These are phyloP conservation scores for Acleris emargana DNA, from an alignment of 2,888 invertebrate genomes.

Conservation along the genomic window DNA sequence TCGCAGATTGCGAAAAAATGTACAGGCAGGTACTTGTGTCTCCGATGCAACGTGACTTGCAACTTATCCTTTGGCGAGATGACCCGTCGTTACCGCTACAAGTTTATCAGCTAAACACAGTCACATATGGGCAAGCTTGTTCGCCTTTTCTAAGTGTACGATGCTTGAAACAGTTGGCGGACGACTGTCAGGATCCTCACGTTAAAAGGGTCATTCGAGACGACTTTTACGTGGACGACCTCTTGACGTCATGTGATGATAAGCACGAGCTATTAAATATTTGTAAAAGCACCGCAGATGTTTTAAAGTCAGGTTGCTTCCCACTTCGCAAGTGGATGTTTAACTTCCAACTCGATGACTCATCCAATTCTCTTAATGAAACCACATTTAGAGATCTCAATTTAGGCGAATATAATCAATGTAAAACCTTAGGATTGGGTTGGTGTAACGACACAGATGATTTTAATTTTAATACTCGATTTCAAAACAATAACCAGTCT, in stretches of 20 bases:
- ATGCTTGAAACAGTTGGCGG: slow-evolving; percentile 1
- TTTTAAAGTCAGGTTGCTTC: slow-evolving; percentile 6
- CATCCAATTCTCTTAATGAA: no score
- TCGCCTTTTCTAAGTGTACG: neutral
- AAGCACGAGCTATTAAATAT: neutral
- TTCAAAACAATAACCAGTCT: no score
- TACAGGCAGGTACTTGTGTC: neutral
- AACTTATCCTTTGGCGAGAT: neutral
- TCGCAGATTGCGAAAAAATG: slow-evolving; percentile 1
- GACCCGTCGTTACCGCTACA: neutral
- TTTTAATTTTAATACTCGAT: no score
- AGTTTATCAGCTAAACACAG: no score
- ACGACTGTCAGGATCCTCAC: neutral
- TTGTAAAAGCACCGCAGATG: neutral
- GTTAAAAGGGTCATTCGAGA: neutral
- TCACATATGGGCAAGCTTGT: no score
- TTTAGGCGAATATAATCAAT: neutral
- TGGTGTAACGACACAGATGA: no score
- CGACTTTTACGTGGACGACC: slow-evolving; percentile 4
- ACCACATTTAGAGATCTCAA: neutral
- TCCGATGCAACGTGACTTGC: neutral
- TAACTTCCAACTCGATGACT: neutral
- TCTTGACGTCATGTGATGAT: no score
- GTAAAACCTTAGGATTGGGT: neutral
- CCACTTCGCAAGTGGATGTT: slow-evolving; percentile 8